Base-by-base conservation (phyloP, 2,888 invertebrate genomes). In the Cephus runcator region DNA sequence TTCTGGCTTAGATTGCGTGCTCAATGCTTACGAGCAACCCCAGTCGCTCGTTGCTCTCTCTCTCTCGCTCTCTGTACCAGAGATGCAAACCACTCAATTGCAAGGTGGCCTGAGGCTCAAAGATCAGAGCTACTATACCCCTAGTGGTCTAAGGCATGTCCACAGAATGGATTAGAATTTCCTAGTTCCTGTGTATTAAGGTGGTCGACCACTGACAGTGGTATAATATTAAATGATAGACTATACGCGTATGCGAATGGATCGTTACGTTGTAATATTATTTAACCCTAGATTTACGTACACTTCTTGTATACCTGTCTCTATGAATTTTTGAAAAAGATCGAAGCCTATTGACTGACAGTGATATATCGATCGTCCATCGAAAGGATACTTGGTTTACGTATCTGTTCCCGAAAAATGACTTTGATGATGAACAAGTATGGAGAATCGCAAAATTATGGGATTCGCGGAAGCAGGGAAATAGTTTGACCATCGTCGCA, bases 31-130 rank as follows among this genome's bases (percentile, higher is more conserved):
- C 34, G 12, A n/a, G 33, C 77, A 69, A 69, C 82, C 79, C 79
- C 69, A 76, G 78, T 81, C 75, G 69, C 73, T 79, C 77, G 75
- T 77, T 80, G 76, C 79, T 71, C 76, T 68, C 30, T 77, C 77
- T 36, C 69, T 73, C 83, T 80, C 81, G 76, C 73, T 75, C 75
- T 73, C 76, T 75, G 56, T 71, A 74, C 69, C 56, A 33, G 31
- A 87, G 88, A 90, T 89, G 88, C 89, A 89, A 90, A 90, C 89
- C 89, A 89, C 89, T 90, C 90, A 90, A 90, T 90, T 90, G 90
- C 85, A 86, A 84, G 83, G 81, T 83, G 80, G 85, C 88, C 86
- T 83, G 81, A 82, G 85, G 89, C 87, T 81, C 80, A 78, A 83
- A 34, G 71, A 71, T 71, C 71, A 33, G 12, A 71, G 71, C 31